phyloP scores from a whole-genome alignment of 1,140 invertebrate species.

The Agrypnia vestita region DNA sequence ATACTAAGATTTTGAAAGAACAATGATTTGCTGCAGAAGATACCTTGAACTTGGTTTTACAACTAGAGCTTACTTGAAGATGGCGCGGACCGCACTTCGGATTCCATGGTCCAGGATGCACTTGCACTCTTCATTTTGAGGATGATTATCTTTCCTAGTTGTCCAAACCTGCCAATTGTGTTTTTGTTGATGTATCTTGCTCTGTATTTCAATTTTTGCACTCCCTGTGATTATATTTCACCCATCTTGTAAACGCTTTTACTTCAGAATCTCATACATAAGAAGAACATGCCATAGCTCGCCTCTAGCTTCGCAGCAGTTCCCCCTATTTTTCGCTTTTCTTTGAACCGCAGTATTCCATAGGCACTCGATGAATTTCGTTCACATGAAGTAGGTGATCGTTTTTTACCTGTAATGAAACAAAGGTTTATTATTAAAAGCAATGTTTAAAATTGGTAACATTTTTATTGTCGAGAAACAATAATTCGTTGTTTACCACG shows the following conservation, averaged over 20 bases:
- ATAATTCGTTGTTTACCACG: neutral
- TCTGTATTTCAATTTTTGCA: too few relatives aligned
- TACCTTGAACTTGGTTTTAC: too few relatives aligned
- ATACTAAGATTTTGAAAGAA: too few relatives aligned
- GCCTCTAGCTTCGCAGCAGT: too few relatives aligned
- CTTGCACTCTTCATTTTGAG: slow-evolving; percentile 13
- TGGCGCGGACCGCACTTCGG: neutral
- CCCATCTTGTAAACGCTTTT: too few relatives aligned
- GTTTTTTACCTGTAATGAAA: slow-evolving; percentile 18
- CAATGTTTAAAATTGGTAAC: neutral
- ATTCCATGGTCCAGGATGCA: slow-evolving; percentile 3
- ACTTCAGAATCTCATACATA: too few relatives aligned
- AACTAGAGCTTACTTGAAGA: slow-evolving; percentile 11
- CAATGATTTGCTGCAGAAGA: too few relatives aligned
- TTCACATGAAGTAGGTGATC: slow-evolving; percentile 8
- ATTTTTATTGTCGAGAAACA: neutral
- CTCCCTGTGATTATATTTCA: too few relatives aligned
- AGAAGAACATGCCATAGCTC: too few relatives aligned
- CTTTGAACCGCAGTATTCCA: neutral
- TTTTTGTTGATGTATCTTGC: too few relatives aligned
- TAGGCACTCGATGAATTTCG: neutral
- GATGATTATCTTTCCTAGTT: neutral
- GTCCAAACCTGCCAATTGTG: too few relatives aligned
- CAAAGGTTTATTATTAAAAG: slow-evolving; percentile 17
- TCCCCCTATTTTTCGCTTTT: neutral